A percentile compares a stretch with the other conserved stretches of the same genome.
phyloP scores from a whole-genome alignment of 2,888 invertebrate species.

The Tinea pellionella region DNA sequence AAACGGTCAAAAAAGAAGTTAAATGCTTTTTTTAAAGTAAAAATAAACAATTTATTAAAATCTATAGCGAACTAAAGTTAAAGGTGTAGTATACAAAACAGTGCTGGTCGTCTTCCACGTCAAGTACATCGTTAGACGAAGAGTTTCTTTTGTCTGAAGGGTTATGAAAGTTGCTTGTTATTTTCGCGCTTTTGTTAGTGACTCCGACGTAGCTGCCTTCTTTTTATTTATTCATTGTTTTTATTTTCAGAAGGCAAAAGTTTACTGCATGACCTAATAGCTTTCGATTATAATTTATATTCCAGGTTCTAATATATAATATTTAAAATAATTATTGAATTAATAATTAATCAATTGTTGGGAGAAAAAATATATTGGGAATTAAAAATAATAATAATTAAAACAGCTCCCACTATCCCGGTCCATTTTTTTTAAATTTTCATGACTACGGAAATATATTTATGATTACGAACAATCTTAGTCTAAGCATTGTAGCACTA shows the following conservation, averaged over 20 bases:
- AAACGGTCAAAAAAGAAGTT: too few species aligned
- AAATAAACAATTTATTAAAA: neutral
- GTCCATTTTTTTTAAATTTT: too few species aligned
- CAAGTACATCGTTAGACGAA: conserved; percentile 51
- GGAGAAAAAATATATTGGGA: too few species aligned
- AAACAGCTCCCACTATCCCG: too few species aligned
- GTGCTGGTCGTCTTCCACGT: conserved; percentile 23
- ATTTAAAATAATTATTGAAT: too few species aligned
- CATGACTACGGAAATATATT: too few species aligned
- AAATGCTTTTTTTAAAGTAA: too few species aligned
- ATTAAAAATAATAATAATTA: too few species aligned
- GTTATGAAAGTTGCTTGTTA: conserved; percentile 40
- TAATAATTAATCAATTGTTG: too few species aligned
- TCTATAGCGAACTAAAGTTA: neutral
- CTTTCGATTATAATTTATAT: neutral
- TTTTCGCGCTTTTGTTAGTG: conserved; percentile 37
- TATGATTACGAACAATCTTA: too few species aligned
- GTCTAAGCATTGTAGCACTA: too few species aligned
- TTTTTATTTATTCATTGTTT: conserved; percentile 47
- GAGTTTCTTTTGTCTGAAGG: conserved; percentile 54
- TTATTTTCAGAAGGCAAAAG: conserved; percentile 26
- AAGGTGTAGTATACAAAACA: neutral
- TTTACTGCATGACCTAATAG: conserved; percentile 17
- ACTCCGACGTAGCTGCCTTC: conserved; percentile 37
- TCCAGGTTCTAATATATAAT: neutral